Base-by-base conservation (phyloP, 2,888 invertebrate genomes). In the Dryobota labecula region DNA sequence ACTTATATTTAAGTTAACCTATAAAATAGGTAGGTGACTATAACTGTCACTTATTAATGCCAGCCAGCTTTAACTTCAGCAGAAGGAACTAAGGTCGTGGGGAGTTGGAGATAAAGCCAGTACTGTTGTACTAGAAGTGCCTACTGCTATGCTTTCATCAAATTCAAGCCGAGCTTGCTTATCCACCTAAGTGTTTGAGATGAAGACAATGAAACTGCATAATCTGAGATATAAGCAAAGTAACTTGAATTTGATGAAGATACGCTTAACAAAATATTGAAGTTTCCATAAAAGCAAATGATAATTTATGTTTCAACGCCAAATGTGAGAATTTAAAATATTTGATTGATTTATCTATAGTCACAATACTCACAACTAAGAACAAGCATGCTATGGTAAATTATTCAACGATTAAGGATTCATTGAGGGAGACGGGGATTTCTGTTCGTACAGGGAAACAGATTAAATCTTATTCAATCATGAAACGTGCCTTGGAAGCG, bases 391-490 rank as follows among this genome's bases (percentile, higher is more conserved):
- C 88, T 87, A 76, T 83, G 92, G 89, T 93, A 91, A 92, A 93
- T 94, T 94, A 94, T 94, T 92, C 92, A 93, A 90, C 92, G 91
- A 93, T 94, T 92, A 92, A 89, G 88, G 89, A 91, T 90, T 90
- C 89, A 88, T 88, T 88, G 88, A 89, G 84, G 74, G 84, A 89
- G 89, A 84, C 86, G 81, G 85, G 89, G 89, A 90, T 90, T 91
- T 89, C 87, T 91, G 91, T 90, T 89, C 83, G 88, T 89, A 92
- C 90, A 89, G 90, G 88, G 90, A 89, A 92, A 93, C 91, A 93
- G 94, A 95, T 95, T 95, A 93, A 94, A 94, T 93, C 93, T 92
- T 86, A 92, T 93, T 93, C 92, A 93, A 92, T 90, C 90, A 86
- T 79, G 86, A 90, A 91, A 95, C 95, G 95, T 95, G 95, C 94